Evolutionary conservation across 2,888 invertebrate genomes (phyloP), one percentile per base, ranked within the genome.

Genomic region (Plusia festucae): DNA sequence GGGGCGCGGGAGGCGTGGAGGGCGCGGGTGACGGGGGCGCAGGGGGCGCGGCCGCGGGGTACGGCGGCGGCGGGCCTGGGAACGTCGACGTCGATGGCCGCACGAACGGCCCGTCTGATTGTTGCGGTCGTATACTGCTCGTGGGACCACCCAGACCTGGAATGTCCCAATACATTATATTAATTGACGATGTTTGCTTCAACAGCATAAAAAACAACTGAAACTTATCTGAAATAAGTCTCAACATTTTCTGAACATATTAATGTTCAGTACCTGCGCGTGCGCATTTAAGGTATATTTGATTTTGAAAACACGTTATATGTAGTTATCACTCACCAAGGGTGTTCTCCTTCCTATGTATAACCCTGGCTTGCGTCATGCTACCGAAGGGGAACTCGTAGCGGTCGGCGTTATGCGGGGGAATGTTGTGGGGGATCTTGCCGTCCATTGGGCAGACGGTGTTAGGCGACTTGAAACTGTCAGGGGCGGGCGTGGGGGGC

Each of bases 351-450:
- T 97, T 96, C 84, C 96, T 96, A 85, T 98, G 98, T 92, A 98
- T 97, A 57, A 98, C 98, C 90, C 98, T 97, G 72, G 97, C 97
- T 87, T 98, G 97, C 54, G 98, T 98, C 98, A 98, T 98, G 91
- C 98, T 98, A 85, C 98, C 97, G 90, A 98, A 98, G 51, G 98
- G 98, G 93, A 97, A 98, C 86, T 96, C 96, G 85, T 96, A 94
- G 1, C 88, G 96, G 95, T 90, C 97, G 93, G 93, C 86, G 18
- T 91, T 87, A 46, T 94, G 95, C 70, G 92, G 96, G 91, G 90
- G 96, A 82, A 95, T 95, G 89, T 93, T 95, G 79, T 95, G 95
- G 81, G 96, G 95, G 82, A 95, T 92, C 92, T 97, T 97, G 81
- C 97, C 97, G 87, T 97, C 98, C 95, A 97, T 96, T 4, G 98